Evolutionary conservation across 2,113 vertebrate species (phyloP).

Genomic region (Herpailurus yagouaroundi): DNA sequence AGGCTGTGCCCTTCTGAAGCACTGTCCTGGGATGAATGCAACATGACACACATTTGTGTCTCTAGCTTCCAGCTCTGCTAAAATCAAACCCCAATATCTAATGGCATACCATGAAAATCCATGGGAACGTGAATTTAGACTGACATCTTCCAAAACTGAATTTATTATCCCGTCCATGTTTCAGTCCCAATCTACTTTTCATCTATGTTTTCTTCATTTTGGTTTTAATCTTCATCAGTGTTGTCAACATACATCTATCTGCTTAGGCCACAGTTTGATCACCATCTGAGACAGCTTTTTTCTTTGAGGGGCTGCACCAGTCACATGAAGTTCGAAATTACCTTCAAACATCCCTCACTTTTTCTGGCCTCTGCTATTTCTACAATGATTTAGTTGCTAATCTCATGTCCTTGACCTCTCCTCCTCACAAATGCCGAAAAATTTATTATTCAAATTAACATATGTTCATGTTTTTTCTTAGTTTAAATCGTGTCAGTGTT

Average conservation of each 20-base stretch:
- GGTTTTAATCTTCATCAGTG: background rate
- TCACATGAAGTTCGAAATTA: background rate
- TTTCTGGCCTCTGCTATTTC: background rate
- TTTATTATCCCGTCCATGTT: background rate
- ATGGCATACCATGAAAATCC: background rate
- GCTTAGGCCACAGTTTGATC: background rate
- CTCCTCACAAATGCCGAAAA: background rate
- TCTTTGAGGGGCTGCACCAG: background rate
- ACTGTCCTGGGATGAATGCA: background rate
- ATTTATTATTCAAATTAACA: background rate
- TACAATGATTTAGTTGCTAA: background rate
- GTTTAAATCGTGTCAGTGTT: background rate
- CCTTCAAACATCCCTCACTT: background rate
- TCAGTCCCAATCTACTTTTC: background rate
- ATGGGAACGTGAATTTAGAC: background rate
- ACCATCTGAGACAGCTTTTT: background rate
- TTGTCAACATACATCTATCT: background rate
- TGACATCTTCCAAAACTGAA: background rate
- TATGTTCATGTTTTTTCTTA: background rate
- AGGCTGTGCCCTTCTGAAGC: background rate
- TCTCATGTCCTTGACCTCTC: background rate
- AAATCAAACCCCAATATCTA: background rate
- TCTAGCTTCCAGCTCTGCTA: background rate
- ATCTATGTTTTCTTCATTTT: background rate
- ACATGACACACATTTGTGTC: background rate